Percentiles rank a stretch among this genome's conserved stretches.
phyloP scores from a whole-genome alignment of 2,888 invertebrate genomes.

The Microlaimidae sp. region DNA sequence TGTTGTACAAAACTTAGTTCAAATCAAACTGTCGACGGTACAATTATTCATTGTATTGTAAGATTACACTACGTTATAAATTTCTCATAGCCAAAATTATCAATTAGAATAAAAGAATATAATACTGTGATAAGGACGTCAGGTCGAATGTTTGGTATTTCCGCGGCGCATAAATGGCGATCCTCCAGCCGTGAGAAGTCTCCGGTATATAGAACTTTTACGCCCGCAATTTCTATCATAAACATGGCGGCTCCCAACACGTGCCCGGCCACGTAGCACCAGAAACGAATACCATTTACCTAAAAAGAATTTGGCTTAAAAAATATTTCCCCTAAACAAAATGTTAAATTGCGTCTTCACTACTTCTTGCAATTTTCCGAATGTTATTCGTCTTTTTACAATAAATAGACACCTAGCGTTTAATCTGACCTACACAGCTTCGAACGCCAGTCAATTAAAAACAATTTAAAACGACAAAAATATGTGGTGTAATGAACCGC shows the following conservation, averaged over 20 bases:
- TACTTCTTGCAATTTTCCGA: not conserved
- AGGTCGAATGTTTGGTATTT: slow-evolving; percentile 84
- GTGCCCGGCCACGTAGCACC: slow-evolving; percentile 97
- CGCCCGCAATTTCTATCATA: slow-evolving; percentile 98
- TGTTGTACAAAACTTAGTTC: too few species aligned
- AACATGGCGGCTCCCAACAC: slow-evolving; percentile 99
- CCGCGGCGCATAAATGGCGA: slow-evolving; percentile 95
- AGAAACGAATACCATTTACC: slow-evolving; percentile 68
- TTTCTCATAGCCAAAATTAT: too few species aligned
- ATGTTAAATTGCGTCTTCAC: not conserved
- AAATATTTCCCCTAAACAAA: too few species aligned
- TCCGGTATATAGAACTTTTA: slow-evolving; percentile 61
- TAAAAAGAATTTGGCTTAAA: too few species aligned
- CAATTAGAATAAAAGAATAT: slow-evolving; percentile 3
- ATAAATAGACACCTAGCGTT: too few species aligned
- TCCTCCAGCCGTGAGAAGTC: slow-evolving; percentile 98
- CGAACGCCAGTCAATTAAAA: too few species aligned
- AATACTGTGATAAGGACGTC: slow-evolving; percentile 82
- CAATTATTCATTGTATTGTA: too few species aligned
- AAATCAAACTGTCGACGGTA: too few species aligned
- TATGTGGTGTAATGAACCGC: too few species aligned
- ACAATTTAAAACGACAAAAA: too few species aligned
- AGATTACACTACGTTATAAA: too few species aligned
- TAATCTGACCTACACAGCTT: too few species aligned
- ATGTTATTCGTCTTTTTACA: slow-evolving; percentile 50